Evolutionary conservation across 2,888 invertebrate species (phyloP).

Genomic region (Hydrotaea cyrtoneurina): DNA sequence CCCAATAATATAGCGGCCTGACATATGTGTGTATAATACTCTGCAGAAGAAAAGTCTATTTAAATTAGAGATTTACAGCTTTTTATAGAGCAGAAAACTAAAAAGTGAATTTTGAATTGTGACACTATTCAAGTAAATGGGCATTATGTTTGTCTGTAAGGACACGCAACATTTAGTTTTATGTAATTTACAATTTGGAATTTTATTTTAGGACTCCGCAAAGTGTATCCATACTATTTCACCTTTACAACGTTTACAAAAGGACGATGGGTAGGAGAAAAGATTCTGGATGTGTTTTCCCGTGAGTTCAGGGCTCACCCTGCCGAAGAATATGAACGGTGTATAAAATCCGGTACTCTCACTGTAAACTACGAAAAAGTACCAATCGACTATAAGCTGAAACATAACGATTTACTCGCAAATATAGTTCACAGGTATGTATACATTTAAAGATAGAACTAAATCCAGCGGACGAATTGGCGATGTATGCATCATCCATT

Average conservation of each 20-base stretch:
- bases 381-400: slow-evolving; percentile 93
- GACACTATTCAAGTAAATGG: no score
- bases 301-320: slow-evolving; percentile 97
- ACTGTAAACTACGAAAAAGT: slow-evolving; percentile 97
- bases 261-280: slow-evolving; percentile 97
- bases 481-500: no score
- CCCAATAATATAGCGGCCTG: no score
- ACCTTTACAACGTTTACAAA: slow-evolving; percentile 98
- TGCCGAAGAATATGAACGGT: slow-evolving; percentile 94
- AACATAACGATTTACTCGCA: slow-evolving; percentile 95
- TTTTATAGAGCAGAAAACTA: no score
- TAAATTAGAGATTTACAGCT: no score
- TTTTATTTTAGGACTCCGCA: slow-evolving; percentile 87
- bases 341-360: slow-evolving; percentile 94
- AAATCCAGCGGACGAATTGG: no score
- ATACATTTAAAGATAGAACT: no score
- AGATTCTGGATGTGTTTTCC: slow-evolving; percentile 94
- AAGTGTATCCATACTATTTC: slow-evolving; percentile 98
- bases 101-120: no score
- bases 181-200: background rate
- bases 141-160: no score
- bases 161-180: no score
- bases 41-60: no score
- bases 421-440: slow-evolving; percentile 95
- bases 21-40: no score